These are phyloP conservation scores for Euclidia mi DNA, from an alignment of 2,888 invertebrate species.

Conservation along the genomic window DNA sequence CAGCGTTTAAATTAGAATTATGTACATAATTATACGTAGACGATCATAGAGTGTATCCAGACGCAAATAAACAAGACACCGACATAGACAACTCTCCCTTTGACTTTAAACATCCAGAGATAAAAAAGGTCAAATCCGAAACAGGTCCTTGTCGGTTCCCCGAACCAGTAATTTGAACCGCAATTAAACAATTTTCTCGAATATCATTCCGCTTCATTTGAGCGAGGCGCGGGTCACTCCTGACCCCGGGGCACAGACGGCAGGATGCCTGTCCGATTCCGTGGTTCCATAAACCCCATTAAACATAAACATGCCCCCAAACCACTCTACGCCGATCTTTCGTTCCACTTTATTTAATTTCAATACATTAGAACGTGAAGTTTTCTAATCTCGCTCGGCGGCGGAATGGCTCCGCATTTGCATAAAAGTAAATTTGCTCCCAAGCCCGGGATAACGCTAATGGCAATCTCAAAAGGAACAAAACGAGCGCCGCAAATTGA, in stretches of 20 bases:
- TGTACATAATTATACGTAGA: too few relatives aligned
- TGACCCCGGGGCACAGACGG: constrained; percentile 83
- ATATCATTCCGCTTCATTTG: constrained; percentile 85
- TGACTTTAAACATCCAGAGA: constrained; percentile 54
- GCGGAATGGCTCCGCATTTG: constrained; percentile 65
- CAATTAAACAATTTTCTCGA: constrained; percentile 89
- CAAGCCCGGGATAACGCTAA: constrained; percentile 66
- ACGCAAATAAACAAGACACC: constrained; percentile 31
- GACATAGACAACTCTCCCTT: constrained; percentile 41
- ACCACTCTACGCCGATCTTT: constrained; percentile 77
- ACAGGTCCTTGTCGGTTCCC: constrained; percentile 70
- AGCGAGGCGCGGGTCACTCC: constrained; percentile 73
- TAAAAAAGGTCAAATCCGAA: constrained; percentile 69
- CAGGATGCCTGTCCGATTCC: constrained; percentile 82
- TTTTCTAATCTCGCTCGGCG: constrained; percentile 65
- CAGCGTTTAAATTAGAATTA: too few relatives aligned
- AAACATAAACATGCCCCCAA: constrained; percentile 87
- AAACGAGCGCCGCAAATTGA: constrained; percentile 86
- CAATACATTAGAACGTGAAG: constrained; percentile 63
- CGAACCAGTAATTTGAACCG: constrained; percentile 83
- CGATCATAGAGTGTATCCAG: background rate
- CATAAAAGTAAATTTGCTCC: constrained; percentile 73
- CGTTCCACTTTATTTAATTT: constrained; percentile 72
- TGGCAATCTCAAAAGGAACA: constrained; percentile 73
- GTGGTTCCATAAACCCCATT: constrained; percentile 82